Conservation (phyloP, 37 sponge, comb jelly and placozoan species). For the Chondrosia reniformis region DNA sequence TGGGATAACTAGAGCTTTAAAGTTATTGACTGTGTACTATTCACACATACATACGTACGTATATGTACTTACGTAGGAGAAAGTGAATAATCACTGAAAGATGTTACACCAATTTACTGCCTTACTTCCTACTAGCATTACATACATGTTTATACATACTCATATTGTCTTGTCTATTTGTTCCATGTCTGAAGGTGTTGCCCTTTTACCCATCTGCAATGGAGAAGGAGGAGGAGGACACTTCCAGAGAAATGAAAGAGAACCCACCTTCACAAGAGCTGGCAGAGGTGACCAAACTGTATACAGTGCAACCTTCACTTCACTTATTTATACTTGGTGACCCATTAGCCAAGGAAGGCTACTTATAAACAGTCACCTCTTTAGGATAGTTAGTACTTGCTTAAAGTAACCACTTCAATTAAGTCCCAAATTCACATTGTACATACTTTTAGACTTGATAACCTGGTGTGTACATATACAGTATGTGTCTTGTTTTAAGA, state of each 20-base stretch:
- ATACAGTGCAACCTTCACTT: too few relatives aligned
- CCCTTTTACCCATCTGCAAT: conserved; percentile 89
- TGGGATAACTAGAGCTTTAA: too few relatives aligned
- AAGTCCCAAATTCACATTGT: too few relatives aligned
- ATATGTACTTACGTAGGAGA: not conserved
- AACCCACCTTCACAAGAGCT: conserved; percentile 69
- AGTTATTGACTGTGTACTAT: not conserved
- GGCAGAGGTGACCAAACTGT: too few relatives aligned
- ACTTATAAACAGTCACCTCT: too few relatives aligned
- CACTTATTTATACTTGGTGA: too few relatives aligned
- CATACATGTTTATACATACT: not conserved
- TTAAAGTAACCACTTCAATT: too few relatives aligned
- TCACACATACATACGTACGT: conserved; percentile 1
- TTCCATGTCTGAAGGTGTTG: conserved; percentile 47
- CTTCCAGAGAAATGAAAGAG: conserved; percentile 27
- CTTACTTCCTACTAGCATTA: not conserved
- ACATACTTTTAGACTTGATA: too few relatives aligned
- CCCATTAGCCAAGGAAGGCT: too few relatives aligned
- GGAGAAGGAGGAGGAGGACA: conserved; percentile 73
- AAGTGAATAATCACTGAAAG: not conserved
- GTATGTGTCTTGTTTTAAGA: too few relatives aligned
- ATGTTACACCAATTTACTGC: not conserved
- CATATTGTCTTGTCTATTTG: not conserved
- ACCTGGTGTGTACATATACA: too few relatives aligned
- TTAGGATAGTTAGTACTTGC: too few relatives aligned